A percentile compares a stretch with the other conserved stretches of the same genome.
Evolutionary conservation across 2,888 invertebrate genomes (phyloP).

Genomic region (Leptura quadrifasciata): DNA sequence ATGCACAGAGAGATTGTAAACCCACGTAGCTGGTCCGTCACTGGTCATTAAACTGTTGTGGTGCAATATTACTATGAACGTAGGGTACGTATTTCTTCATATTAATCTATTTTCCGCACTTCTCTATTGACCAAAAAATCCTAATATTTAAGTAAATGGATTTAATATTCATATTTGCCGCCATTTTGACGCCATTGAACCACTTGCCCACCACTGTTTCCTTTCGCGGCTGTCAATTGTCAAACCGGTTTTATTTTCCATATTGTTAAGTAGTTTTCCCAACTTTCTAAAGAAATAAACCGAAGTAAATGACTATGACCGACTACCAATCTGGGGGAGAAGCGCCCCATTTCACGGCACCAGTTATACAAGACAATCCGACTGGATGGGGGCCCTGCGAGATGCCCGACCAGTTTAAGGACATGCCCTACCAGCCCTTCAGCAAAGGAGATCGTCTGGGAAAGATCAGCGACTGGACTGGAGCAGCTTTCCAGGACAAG

Average conservation of each 20-base stretch:
- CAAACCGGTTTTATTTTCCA: slow-evolving; percentile 15
- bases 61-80: too few relatives aligned
- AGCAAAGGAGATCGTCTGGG: slow-evolving; percentile 98
- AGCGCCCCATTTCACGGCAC: slow-evolving; percentile 82
- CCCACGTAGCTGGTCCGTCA: too few relatives aligned
- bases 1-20: too few relatives aligned
- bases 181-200: too few relatives aligned
- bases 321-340: slow-evolving; percentile 74
- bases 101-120: too few relatives aligned
- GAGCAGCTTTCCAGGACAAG: slow-evolving; percentile 92
- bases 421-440: slow-evolving; percentile 99
- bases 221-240: slow-evolving; percentile 9
- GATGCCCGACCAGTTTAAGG: slow-evolving; percentile 94
- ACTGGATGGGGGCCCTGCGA: slow-evolving; percentile 98
- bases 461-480: slow-evolving; percentile 99
- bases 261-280: slow-evolving; percentile 13
- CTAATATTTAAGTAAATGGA: too few relatives aligned
- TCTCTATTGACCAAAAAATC: too few relatives aligned
- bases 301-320: slow-evolving; percentile 65
- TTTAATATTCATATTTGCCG: too few relatives aligned
- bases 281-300: background rate
- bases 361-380: slow-evolving; percentile 88
- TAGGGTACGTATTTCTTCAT: too few relatives aligned
- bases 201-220: too few relatives aligned
- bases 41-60: too few relatives aligned